Percentiles rank a stretch among this genome's conserved stretches.
Evolutionary conservation across 2,888 invertebrate genomes (phyloP).

Genomic region (Dryococelus australis): DNA sequence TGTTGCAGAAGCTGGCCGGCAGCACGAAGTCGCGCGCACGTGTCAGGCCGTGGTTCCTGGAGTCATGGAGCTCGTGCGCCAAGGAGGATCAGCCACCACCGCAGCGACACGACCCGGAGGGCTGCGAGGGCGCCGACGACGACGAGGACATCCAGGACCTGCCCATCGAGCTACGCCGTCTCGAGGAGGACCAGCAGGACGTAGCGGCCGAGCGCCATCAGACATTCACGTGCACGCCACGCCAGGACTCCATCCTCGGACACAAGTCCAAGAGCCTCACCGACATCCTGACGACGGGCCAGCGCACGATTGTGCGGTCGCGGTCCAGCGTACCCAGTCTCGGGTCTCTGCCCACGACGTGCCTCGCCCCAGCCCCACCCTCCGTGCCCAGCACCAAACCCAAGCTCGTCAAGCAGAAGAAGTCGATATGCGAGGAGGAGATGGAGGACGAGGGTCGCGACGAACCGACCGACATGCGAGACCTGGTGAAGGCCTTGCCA

Average conservation of each 20-base stretch:
- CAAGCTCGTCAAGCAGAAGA: slow-evolving; percentile 84
- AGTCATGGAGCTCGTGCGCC: slow-evolving; percentile 72
- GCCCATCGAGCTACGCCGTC: slow-evolving; percentile 85
- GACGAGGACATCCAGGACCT: slow-evolving; percentile 75
- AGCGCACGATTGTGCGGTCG: slow-evolving; percentile 74
- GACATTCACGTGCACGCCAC: slow-evolving; percentile 62
- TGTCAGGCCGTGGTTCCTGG: slow-evolving; percentile 76
- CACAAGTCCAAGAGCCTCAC: slow-evolving; percentile 85
- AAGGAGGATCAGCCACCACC: slow-evolving; percentile 60
- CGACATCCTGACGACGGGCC: slow-evolving; percentile 79
- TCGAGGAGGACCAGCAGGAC: slow-evolving; percentile 65
- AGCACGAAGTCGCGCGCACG: slow-evolving; percentile 66
- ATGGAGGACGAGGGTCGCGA: slow-evolving; percentile 59
- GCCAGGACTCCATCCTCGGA: slow-evolving; percentile 43
- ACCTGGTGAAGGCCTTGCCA: slow-evolving; percentile 69
- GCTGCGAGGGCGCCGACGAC: slow-evolving; percentile 62
- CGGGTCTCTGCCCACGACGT: slow-evolving; percentile 51
- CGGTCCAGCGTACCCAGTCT: slow-evolving; percentile 79
- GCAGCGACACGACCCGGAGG: slow-evolving; percentile 62
- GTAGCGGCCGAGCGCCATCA: slow-evolving; percentile 56
- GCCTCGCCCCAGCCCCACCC: slow-evolving; percentile 36
- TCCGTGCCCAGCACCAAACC: slow-evolving; percentile 62
- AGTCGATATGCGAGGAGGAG: slow-evolving; percentile 78
- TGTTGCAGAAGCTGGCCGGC: slow-evolving; percentile 76
- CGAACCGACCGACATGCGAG: slow-evolving; percentile 74